Evolutionary conservation across 2,888 invertebrate genomes (phyloP), one percentile per base, ranked within the genome.

Genomic region (Notodonta ziczac): DNA sequence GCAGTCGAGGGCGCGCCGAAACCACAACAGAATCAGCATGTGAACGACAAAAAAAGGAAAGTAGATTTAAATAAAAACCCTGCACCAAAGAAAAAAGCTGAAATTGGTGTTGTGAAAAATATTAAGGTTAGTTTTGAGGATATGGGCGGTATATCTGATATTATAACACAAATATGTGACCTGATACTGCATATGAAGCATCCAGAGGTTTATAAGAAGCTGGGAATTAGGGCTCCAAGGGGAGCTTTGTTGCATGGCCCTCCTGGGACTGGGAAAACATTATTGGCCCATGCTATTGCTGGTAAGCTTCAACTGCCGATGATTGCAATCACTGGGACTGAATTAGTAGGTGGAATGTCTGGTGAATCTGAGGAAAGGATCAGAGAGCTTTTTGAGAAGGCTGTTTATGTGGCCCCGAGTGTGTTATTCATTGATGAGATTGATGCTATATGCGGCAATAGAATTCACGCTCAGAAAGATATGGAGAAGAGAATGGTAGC

Each of bases 401-500:
- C 99, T 1, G 85, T 95, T 8, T 90, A 95, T 58, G 88, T 94
- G 62, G 95, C 97, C 10, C 98, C 98, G 0, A 97, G 98, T 84
- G 95, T 99, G 13, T 88, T 99, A 50, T 98, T 99, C 82, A 96
- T 99, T 67, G 99, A 99, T 90, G 99, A 99, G 93, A 97, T 99
- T 65, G 99, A 99, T 93, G 96, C 98, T n/a, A 97, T 99, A 55
- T 97, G 98, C 44, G 97, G 97, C 6, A 98, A 98, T 84, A 94
- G 98, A 80, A 96, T 98, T 61, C 96, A 96, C 77, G 98, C 98
- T 4, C 97, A 98, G 78, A 97, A 97, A 84, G 99, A 98, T 80
- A 99, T 99, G 99, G 99, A 99, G 84, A 95, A 97, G 67, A 94
- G 99, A 66, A 98, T 99, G 88, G 99, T 99, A 8, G 96, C 99